Evolutionary conservation across 2,113 vertebrate species (phyloP).

Genomic region (Thermophis baileyi): DNA sequence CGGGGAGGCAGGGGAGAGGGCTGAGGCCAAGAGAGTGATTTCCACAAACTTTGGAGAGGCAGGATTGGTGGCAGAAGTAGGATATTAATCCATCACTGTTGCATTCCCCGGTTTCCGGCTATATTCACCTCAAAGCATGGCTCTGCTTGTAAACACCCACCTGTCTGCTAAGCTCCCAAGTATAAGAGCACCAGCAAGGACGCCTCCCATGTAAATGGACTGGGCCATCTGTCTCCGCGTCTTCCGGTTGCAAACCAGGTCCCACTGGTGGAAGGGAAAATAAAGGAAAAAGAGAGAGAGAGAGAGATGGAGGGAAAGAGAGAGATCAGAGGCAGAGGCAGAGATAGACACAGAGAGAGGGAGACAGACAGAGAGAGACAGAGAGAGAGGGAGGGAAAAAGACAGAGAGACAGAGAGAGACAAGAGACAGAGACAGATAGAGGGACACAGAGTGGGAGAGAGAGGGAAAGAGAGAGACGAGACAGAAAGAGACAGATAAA

Average conservation of each 20-base stretch:
- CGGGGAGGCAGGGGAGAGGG: not conserved
- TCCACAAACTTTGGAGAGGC: too few relatives aligned
- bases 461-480: too few relatives aligned
- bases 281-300: not conserved
- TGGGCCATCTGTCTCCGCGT: constrained; percentile 74
- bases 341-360: too few relatives aligned
- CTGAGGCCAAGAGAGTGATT: not conserved
- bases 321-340: too few relatives aligned
- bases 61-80: not conserved
- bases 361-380: too few relatives aligned
- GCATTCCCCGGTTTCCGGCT: not conserved
- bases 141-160: constrained; percentile 45
- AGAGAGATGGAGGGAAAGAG: too few relatives aligned
- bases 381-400: too few relatives aligned
- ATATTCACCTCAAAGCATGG: not conserved
- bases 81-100: not conserved
- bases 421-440: too few relatives aligned
- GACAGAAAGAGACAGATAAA: too few relatives aligned
- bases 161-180: constrained; percentile 75
- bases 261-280: constrained; percentile 65
- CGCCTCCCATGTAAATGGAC: constrained; percentile 75
- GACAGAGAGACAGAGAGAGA: too few relatives aligned
- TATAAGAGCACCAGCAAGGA: constrained; percentile 65
- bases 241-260: constrained; percentile 73
- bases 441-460: too few relatives aligned